These are phyloP conservation scores for Meta bourneti DNA, from an alignment of 2,888 invertebrate genomes.

Conservation along the genomic window DNA sequence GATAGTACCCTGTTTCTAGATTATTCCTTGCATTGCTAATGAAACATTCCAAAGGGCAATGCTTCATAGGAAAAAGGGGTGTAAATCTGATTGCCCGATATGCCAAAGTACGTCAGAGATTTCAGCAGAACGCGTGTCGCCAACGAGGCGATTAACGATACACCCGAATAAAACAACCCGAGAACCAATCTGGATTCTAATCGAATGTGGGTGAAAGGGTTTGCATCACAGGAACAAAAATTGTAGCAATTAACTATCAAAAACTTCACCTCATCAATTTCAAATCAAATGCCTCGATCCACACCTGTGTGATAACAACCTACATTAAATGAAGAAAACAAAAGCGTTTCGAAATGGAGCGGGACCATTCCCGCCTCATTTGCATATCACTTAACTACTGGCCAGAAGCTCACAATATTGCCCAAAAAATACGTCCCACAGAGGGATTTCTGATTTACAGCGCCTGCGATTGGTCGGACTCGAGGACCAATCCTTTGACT, in stretches of 20 bases:
- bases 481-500: slow-evolving; percentile 40
- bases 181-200: not conserved
- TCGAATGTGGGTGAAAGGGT: slow-evolving; percentile 38
- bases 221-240: slow-evolving; percentile 21
- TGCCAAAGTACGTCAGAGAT: not conserved
- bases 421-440: slow-evolving; percentile 46
- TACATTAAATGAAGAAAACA: slow-evolving; percentile 43
- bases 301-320: slow-evolving; percentile 51
- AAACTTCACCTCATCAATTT: slow-evolving; percentile 38
- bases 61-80: too few species aligned
- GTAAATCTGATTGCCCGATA: too few species aligned
- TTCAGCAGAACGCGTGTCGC: slow-evolving; percentile 12
- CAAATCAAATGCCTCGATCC: slow-evolving; percentile 37
- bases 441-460: slow-evolving; percentile 19
- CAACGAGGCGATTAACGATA: not conserved
- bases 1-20: too few species aligned
- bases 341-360: slow-evolving; percentile 13
- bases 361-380: slow-evolving; percentile 43
- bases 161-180: not conserved
- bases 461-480: slow-evolving; percentile 41
- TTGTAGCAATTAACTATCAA: slow-evolving; percentile 27
- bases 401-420: slow-evolving; percentile 38
- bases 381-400: slow-evolving; percentile 64
- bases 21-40: too few species aligned
- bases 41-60: too few species aligned